These are phyloP conservation scores for Myodes glareolus DNA, from an alignment of 2,113 vertebrate species.

Conservation along the genomic window DNA sequence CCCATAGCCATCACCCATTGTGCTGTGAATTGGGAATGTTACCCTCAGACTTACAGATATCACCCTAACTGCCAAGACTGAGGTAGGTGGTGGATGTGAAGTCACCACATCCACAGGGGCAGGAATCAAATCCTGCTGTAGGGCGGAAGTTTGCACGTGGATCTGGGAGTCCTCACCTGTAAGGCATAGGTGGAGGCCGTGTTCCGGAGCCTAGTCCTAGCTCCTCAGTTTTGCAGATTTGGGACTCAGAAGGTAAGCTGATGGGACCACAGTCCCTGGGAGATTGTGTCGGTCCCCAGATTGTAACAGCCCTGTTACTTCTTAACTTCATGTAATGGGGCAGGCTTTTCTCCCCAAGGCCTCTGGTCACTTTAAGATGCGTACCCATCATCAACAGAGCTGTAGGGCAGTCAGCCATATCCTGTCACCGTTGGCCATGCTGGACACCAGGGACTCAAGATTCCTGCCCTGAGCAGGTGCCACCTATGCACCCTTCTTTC, in stretches of 20 bases:
- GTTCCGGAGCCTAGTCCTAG: rapidly evolving
- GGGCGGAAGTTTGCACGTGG: rapidly evolving
- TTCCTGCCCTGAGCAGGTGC: too few relatives aligned
- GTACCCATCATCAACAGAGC: rapidly evolving
- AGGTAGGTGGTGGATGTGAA: neutral
- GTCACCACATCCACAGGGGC: too few relatives aligned
- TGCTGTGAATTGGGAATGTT: neutral
- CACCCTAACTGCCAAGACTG: neutral
- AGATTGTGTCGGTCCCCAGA: neutral
- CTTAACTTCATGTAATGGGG: rapidly evolving
- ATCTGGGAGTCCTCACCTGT: too few relatives aligned
- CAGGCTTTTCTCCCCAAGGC: rapidly evolving
- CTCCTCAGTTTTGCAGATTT: neutral
- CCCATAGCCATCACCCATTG: neutral
- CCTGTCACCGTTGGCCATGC: too few relatives aligned
- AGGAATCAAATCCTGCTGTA: neutral
- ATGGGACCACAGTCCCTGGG: rapidly evolving
- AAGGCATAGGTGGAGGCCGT: too few relatives aligned
- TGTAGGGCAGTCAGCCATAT: neutral
- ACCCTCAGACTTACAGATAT: neutral
- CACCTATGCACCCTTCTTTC: rapidly evolving
- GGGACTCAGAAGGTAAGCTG: neutral
- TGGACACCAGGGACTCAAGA: neutral
- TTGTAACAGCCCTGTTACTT: too few relatives aligned
- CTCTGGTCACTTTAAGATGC: rapidly evolving